Evolutionary conservation across 2,888 invertebrate species (phyloP).

Genomic region (Atrina japonica): DNA sequence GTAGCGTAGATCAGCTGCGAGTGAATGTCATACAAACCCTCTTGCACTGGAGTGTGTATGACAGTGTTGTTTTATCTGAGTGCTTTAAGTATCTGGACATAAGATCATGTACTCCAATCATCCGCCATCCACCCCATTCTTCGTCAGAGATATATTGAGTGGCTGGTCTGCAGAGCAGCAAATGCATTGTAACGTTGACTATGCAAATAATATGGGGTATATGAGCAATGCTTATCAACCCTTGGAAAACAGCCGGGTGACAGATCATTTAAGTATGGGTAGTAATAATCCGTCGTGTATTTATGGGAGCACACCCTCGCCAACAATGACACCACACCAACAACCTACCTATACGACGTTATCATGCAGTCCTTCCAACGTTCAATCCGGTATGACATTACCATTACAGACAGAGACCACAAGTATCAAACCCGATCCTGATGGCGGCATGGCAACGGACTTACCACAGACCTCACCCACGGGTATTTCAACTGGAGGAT

Average conservation of each 20-base stretch:
- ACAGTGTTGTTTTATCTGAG: constrained; percentile 34
- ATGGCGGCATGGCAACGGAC: constrained; percentile 12
- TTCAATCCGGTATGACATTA: constrained; percentile 24
- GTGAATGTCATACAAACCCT: constrained; percentile 28
- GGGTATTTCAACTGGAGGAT: constrained; percentile 4
- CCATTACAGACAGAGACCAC: constrained; percentile 20
- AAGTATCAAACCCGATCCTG: constrained; percentile 17
- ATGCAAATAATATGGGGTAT: constrained; percentile 33
- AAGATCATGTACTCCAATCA: constrained; percentile 57
- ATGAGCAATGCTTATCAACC: constrained; percentile 15
- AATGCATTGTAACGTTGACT: constrained; percentile 59
- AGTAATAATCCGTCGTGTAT: constrained; percentile 52
- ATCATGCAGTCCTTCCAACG: constrained; percentile 53
- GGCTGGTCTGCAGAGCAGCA: constrained; percentile 38
- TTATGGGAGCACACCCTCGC: constrained; percentile 57
- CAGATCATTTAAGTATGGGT: constrained; percentile 44
- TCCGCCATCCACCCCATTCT: constrained; percentile 56
- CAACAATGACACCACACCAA: constrained; percentile 45
- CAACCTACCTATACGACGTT: constrained; percentile 66
- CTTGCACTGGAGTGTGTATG: constrained; percentile 13
- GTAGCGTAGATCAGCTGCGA: constrained; percentile 19
- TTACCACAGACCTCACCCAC: constrained; percentile 16
- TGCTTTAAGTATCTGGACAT: constrained; percentile 49
- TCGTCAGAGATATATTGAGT: constrained; percentile 54
- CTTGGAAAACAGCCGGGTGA: constrained; percentile 44